Evolutionary conservation across 1,140 invertebrate genomes (phyloP), one percentile per base, ranked within the genome.

Genomic region (Bombus cullumanus): DNA sequence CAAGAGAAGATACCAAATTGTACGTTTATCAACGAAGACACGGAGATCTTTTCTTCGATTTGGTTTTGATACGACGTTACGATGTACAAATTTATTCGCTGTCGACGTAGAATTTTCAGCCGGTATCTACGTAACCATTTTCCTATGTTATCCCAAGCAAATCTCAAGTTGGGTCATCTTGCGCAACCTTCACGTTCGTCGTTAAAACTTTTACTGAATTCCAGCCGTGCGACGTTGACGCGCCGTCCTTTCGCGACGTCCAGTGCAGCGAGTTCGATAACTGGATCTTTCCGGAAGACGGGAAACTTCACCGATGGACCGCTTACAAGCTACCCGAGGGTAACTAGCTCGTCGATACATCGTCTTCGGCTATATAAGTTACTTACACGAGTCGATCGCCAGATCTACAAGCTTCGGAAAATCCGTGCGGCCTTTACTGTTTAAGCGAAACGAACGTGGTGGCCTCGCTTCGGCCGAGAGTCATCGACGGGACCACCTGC

Each of bases 381-480:
- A 15, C 10, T 28, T 3, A 18, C 13, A 13, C 73, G 59, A 69
- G 9, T 59, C 73, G 47, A 41, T 37, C 41, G 57, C 9, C 47
- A 87, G 75, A 89, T 73, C 81, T 87, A 66, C 89, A 72, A 59
- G 78, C 85, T 18, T 91, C 92, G 94, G 96, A 94, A 85, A 94
- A 95, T 68, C 96, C 95, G 10, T 96, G 95, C 87, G 93, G 94
- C 62, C 91, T 96, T 57, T 95, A 95, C 86, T 96, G 96, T 83
- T 93, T 94, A 73, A 95, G 94, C 43, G 95, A 95, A 25, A 94
- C 91, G 74, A 94, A 94, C 74, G 93, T 94, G 6, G 92, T 96
- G 39, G 92, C 92, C 12, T 92, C 93, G 1, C 81, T 94, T 22
- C 87, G 87, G 22, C 90, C 94, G 9, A 89, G 91, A 76, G 94